These are phyloP conservation scores for Thunnus maccoyii DNA, from an alignment of 2,113 vertebrate genomes.

Conservation along the genomic window DNA sequence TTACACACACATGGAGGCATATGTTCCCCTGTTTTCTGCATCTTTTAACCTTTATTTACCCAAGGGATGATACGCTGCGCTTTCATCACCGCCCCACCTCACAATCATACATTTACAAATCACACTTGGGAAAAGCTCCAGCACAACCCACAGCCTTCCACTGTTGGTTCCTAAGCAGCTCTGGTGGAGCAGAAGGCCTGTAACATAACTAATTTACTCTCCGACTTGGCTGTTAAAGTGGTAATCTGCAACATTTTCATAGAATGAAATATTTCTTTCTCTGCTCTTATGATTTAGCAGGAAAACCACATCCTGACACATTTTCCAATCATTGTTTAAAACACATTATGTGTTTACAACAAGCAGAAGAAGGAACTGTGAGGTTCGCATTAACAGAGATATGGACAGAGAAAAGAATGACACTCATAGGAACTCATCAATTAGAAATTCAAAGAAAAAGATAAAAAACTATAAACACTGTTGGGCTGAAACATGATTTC, in stretches of 20 bases:
- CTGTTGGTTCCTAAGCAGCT: neutral
- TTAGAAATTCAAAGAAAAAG: too few relatives aligned
- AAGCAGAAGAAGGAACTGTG: too few relatives aligned
- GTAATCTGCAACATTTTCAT: neutral
- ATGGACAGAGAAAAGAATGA: too few relatives aligned
- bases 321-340: neutral
- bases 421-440: neutral
- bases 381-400: too few relatives aligned
- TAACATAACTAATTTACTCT: constrained; percentile 4
- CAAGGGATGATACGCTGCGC: constrained; percentile 16
- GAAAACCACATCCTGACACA: neutral
- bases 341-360: too few relatives aligned
- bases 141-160: neutral
- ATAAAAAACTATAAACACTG: too few relatives aligned
- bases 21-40: constrained; percentile 19
- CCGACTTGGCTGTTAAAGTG: neutral
- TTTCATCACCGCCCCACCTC: constrained; percentile 36
- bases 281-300: neutral
- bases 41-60: constrained; percentile 43
- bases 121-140: constrained; percentile 48
- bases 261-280: neutral
- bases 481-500: neutral
- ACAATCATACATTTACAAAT: constrained; percentile 41
- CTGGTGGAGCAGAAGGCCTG: neutral
- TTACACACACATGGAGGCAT: constrained; percentile 3